Conservation (phyloP, 37 sponge, comb jelly and placozoan species). For the Theonella swinhoei region DNA sequence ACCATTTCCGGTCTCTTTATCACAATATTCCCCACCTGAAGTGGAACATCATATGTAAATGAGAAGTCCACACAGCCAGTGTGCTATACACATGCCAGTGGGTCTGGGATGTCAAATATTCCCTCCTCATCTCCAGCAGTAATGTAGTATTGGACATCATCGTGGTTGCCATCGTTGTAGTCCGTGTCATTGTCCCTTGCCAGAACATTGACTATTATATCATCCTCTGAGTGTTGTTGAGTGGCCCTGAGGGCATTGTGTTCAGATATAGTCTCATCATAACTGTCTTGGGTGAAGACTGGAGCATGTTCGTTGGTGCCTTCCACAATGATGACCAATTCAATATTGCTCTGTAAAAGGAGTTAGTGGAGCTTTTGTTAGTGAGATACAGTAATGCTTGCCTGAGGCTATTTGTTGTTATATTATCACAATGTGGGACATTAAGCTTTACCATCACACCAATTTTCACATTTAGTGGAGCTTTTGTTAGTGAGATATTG, state of each 20-base stretch:
- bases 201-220: slow-evolving; percentile 1
- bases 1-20: slow-evolving; percentile 14
- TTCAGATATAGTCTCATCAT: slow-evolving; percentile 17
- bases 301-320: slow-evolving; percentile 32
- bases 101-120: slow-evolving; percentile 33
- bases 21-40: slow-evolving; percentile 18
- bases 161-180: too few species aligned
- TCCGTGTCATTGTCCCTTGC: slow-evolving; percentile 28
- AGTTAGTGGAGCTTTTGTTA: too few species aligned
- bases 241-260: background rate
- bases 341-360: background rate
- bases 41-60: background rate
- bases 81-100: slow-evolving; percentile 12
- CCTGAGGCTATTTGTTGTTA: too few species aligned
- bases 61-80: background rate
- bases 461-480: too few species aligned
- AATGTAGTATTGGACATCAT: slow-evolving; percentile 15
- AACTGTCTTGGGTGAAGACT: background rate
- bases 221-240: background rate
- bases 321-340: slow-evolving; percentile 9
- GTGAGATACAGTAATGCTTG: too few species aligned
- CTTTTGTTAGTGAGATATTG: too few species aligned
- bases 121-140: slow-evolving; percentile 14
- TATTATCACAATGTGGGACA: too few species aligned
- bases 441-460: too few species aligned